Evolutionary conservation across 2,113 vertebrate species (phyloP), one percentile per base, ranked within the genome.

Genomic region (Prochilodus magdalenae): DNA sequence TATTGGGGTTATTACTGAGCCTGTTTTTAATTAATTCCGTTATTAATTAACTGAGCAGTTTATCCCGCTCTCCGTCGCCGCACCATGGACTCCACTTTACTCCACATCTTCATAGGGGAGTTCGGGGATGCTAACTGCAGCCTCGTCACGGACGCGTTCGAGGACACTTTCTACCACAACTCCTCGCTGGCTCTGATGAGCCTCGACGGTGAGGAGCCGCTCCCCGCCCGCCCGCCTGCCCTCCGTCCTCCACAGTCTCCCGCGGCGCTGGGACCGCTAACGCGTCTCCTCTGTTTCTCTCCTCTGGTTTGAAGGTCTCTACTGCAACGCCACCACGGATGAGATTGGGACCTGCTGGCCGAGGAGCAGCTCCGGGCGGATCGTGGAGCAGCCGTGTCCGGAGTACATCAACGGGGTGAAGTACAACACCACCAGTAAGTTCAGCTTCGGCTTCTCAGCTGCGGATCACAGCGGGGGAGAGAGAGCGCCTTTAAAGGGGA

Each of bases 281-380:
- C 36, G 36, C n/a, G 36, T 36, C 36, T 73, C n/a, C 16, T 15
- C 1, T 26, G 4, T 10, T 33, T 26, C 26, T 6, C 65, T n/a
- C 11, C 10, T 24, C 0, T 65, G 49, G 14, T 36, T 36, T 47
- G 8, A 92, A 96, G 95, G 95, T 92, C 92, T 93, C 1, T 96
- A 95, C 92, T 99, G 98, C 91, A 98, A 97, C 88, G 93, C 96
- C 82, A 99, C 97, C 57, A 94, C 94, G 1, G 98, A 99, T 90
- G 96, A 97, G 93, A 98, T 99, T 63, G 98, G 98, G 80, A 99
- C 98, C 67, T 99, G 98, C 94, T 99, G 98, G 98, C 98, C 98
- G 44, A 93, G 91, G 87, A 98, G 94, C 88, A 90, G 82, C 8
- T 94, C 94, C 0, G 97, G 97, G 65, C 95, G 93, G 27, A 89